These are phyloP conservation scores for Cephus runcator DNA, from an alignment of 2,888 invertebrate species.

Conservation along the genomic window DNA sequence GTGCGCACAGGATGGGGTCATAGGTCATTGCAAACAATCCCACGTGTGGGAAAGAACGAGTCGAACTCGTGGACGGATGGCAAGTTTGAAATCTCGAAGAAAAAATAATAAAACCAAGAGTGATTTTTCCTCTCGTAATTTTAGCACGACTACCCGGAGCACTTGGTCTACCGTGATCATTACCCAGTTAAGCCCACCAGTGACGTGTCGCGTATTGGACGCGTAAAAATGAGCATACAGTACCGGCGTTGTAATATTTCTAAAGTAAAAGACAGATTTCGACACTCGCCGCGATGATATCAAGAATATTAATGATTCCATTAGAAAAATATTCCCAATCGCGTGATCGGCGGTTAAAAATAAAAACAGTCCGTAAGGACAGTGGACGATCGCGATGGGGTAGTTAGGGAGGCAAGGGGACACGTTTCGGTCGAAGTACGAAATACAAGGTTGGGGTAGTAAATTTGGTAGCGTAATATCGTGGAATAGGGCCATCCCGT, in stretches of 20 bases:
- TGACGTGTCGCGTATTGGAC: background rate
- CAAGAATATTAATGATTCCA: background rate
- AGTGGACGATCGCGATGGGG: background rate
- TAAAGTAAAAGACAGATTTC: background rate
- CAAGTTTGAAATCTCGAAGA: background rate
- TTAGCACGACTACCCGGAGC: background rate
- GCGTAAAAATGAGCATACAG: too few species aligned
- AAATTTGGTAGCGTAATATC: background rate
- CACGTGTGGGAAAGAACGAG: constrained; percentile 59
- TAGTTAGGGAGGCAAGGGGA: background rate
- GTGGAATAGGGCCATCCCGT: background rate
- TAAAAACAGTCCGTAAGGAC: background rate
- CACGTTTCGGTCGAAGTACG: background rate
- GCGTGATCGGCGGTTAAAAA: background rate
- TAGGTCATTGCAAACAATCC: constrained; percentile 63
- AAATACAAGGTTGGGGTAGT: background rate
- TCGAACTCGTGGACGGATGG: constrained; percentile 21
- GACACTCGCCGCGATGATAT: background rate
- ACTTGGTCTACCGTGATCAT: background rate
- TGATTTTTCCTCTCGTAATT: background rate
- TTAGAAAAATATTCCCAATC: background rate
- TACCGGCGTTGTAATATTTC: background rate
- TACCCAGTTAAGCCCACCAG: background rate
- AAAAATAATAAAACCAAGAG: background rate
- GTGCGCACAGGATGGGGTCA: constrained; percentile 53